A percentile compares a stretch with the other conserved stretches of the same genome.
Evolutionary conservation across 2,113 vertebrate species (phyloP).

Genomic region (Neolamprologus caudopunctatus): DNA sequence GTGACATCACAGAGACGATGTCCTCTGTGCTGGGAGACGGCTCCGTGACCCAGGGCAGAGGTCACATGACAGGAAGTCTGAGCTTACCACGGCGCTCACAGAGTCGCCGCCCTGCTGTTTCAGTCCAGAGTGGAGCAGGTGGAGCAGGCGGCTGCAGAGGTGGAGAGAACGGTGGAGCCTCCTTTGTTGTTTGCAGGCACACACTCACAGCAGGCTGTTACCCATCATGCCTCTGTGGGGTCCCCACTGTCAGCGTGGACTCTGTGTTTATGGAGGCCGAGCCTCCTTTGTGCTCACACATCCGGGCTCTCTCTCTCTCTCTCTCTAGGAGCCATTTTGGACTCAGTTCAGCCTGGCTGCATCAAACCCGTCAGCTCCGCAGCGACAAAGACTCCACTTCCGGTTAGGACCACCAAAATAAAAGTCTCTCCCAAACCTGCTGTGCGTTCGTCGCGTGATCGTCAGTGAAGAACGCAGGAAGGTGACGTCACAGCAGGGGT

Average conservation of each 20-base stretch:
- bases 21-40: fast-evolving
- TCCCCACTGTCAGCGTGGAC: not conserved
- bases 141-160: not conserved
- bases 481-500: not conserved
- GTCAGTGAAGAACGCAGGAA: not conserved
- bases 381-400: not conserved
- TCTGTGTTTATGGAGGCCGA: not conserved
- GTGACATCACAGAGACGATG: not conserved
- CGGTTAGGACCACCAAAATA: not conserved
- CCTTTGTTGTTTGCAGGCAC: not conserved
- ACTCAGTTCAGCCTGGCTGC: constrained; percentile 20
- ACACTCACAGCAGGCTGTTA: not conserved
- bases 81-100: not conserved
- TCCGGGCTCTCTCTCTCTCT: not conserved
- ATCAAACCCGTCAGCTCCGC: fast-evolving
- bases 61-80: not conserved
- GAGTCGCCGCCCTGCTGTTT: not conserved
- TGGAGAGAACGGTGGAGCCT: not conserved
- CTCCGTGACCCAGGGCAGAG: not conserved
- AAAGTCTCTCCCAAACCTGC: not conserved
- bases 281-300: not conserved
- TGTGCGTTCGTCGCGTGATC: not conserved
- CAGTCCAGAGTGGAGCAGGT: not conserved
- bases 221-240: not conserved
- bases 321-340: constrained; percentile 32